Percentiles rank a stretch among this genome's conserved stretches.
Evolutionary conservation across 2,888 invertebrate genomes (phyloP).

Genomic region (Diploptera punctata): DNA sequence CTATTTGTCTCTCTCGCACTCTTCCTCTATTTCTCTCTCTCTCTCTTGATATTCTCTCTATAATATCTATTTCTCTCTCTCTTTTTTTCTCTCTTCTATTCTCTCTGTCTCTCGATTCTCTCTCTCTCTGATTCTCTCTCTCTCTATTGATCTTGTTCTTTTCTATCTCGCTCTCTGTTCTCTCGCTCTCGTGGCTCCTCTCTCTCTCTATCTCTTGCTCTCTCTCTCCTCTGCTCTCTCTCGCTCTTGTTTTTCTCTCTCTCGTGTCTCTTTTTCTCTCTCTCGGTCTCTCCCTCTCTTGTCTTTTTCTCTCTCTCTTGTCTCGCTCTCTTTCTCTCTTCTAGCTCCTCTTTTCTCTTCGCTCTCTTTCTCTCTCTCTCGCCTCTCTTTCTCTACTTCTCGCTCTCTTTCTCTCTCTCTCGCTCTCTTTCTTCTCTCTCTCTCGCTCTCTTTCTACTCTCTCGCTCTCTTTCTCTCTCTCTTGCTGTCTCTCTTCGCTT

Average conservation of each 20-base stretch:
- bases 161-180: not conserved
- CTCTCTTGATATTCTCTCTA: no score
- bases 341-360: not conserved
- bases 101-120: not conserved
- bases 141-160: not conserved
- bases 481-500: not conserved
- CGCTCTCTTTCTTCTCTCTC: not conserved
- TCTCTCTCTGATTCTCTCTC: not conserved
- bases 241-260: not conserved
- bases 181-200: not conserved
- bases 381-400: not conserved
- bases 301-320: not conserved
- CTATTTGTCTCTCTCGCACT: no score
- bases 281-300: not conserved
- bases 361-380: not conserved
- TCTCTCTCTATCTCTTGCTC: not conserved
- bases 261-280: not conserved
- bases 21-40: no score
- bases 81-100: no score
- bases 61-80: no score
- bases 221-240: not conserved
- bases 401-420: not conserved
- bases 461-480: not conserved
- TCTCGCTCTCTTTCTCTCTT: not conserved
- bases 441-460: no score